phyloP scores from a whole-genome alignment of 2,888 invertebrate species.

The Hypercompe scribonia region DNA sequence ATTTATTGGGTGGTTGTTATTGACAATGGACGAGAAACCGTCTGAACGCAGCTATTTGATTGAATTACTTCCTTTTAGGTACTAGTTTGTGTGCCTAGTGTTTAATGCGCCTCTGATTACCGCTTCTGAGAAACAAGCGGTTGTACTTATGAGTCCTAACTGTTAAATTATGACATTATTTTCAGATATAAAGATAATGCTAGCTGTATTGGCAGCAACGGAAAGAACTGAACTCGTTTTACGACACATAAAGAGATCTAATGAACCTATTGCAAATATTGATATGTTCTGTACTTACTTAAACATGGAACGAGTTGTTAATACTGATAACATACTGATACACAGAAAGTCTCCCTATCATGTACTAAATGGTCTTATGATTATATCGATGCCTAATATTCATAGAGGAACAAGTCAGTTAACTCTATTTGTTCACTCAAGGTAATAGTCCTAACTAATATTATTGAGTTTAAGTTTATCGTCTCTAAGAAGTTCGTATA shows the following conservation, averaged over 20 bases:
- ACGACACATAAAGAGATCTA: conserved; percentile 55
- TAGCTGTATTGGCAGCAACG: conserved; percentile 68
- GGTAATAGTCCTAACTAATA: conserved; percentile 55
- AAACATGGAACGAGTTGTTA: conserved; percentile 62
- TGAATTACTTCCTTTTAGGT: too few species aligned
- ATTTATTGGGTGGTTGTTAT: too few species aligned
- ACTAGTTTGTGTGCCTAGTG: too few species aligned
- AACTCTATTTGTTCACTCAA: conserved; percentile 62
- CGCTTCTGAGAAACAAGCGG: not conserved
- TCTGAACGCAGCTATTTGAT: too few species aligned
- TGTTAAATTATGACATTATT: conserved; percentile 14
- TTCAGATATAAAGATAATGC: conserved; percentile 60
- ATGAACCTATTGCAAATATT: conserved; percentile 39
- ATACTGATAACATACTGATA: conserved; percentile 57
- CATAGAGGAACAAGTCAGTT: conserved; percentile 27
- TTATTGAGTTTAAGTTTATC: not conserved
- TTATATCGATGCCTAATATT: conserved; percentile 53
- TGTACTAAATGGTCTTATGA: conserved; percentile 68
- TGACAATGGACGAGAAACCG: too few species aligned
- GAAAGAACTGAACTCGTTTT: conserved; percentile 63
- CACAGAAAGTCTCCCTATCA: conserved; percentile 70
- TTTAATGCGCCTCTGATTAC: too few species aligned
- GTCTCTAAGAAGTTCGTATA: too few species aligned
- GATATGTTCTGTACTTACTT: conserved; percentile 64
- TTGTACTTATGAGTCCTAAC: not conserved